Base-by-base conservation (phyloP, 37 sponge, comb jelly and placozoan genomes). In the Chondrilla cf. caribensis region DNA sequence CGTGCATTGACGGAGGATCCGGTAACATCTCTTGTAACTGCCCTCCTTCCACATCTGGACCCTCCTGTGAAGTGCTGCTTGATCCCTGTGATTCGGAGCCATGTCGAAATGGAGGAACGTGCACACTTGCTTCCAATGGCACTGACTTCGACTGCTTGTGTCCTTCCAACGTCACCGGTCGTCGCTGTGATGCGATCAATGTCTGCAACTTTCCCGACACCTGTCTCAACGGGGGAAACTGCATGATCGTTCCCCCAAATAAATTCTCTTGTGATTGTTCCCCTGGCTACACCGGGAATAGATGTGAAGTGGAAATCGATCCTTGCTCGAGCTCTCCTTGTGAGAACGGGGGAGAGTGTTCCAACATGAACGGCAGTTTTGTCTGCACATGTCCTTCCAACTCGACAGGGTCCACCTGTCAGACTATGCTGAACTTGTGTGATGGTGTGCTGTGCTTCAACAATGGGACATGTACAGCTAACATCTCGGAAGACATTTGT, bases 41-140 rank as follows among this genome's bases (percentile, higher is more conserved):
- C 15, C 28, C 25, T 25, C 54, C 51, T n/a, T 33, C 32, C 57
- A 39, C 38, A 72, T 38, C 86, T 54, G 93, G 87, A 35, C 42
- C 25, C 17, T 17, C 42, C 15, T 92, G 93, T 82, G 84, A 81
- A 36, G 39, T 32, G 9, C 26, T 81, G 22, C 79, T 92, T 22
- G 58, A 89, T 85, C 86, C 85, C 2, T 92, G 93, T 62, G 29
- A 62, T 28, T n/a, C 67, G 28, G 21, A 38, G 3, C 90, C 83
- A 41, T 93, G 93, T 35, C 55, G 54, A 33, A 88, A 88, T 78
- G 68, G 43, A 37, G 86, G 86, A 65, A 80, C 78, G 1, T 89
- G 89, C 41, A 38, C 24, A 72, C 14, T 7, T 21, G 31, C 15
- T 3, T 4, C 33, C 25, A 37, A 82, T 64, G 70, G 37, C 28